These are phyloP conservation scores for Jaculus jaculus DNA, from an alignment of 2,113 vertebrate genomes.

Conservation along the genomic window DNA sequence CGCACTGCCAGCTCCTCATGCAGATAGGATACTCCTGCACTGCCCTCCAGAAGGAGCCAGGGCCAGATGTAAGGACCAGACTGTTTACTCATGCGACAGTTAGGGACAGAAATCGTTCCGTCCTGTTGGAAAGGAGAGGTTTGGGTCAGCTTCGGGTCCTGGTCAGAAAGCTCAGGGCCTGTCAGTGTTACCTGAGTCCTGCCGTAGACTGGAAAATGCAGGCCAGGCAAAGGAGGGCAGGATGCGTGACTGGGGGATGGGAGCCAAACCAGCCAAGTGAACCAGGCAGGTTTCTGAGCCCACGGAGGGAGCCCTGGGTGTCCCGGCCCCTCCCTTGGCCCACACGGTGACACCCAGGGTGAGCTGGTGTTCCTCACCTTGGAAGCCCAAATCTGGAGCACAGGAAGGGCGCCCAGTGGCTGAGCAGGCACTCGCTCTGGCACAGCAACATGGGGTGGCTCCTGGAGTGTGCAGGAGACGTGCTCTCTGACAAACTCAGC, in stretches of 20 bases:
- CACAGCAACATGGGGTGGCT: background rate
- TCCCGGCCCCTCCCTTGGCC: background rate
- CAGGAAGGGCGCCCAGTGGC: background rate
- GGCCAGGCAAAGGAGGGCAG: background rate
- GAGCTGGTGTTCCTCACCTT: background rate
- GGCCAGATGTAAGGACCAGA: background rate
- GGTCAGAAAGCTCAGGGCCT: background rate
- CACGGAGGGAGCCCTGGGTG: background rate
- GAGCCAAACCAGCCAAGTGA: background rate
- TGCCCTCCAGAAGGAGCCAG: background rate
- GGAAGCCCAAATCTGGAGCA: background rate
- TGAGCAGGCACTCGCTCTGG: background rate
- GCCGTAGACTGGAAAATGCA: background rate
- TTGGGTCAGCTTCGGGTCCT: background rate
- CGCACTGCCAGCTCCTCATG: background rate
- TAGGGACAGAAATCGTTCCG: background rate
- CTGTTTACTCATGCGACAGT: background rate
- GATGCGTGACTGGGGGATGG: background rate
- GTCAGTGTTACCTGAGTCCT: background rate
- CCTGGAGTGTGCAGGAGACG: no score
- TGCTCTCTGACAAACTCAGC: fast-evolving
- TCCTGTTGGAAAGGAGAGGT: constrained; percentile 18
- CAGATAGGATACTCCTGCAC: background rate
- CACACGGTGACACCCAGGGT: background rate
- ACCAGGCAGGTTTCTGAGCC: background rate